These are phyloP conservation scores for Gopherus evgoodei DNA, from an alignment of 2,113 vertebrate genomes.

Conservation along the genomic window DNA sequence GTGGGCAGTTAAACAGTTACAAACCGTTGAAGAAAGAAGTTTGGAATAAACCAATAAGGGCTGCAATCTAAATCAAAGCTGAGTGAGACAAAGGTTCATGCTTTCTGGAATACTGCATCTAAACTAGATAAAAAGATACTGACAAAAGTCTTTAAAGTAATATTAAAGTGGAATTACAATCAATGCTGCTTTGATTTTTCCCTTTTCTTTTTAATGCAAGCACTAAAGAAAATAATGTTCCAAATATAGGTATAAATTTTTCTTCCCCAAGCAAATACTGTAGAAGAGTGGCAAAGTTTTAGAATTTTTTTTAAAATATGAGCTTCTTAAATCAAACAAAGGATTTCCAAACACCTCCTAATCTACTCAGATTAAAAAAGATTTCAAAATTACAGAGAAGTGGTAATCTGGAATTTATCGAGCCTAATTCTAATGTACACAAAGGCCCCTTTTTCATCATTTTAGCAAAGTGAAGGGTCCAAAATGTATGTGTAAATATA, in stretches of 20 bases:
- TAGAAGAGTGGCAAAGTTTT: neutral
- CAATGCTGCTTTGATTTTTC: neutral
- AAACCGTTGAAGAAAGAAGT: neutral
- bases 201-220: neutral
- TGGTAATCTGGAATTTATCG: neutral
- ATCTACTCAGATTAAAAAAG: neutral
- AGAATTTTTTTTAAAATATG: neutral
- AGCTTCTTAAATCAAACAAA: neutral
- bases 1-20: neutral
- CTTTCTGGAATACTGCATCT: neutral
- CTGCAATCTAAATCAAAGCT: neutral
- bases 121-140: neutral
- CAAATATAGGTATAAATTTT: neutral
- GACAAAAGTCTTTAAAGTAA: neutral
- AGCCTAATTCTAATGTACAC: neutral
- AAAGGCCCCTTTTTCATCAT: neutral
- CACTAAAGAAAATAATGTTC: neutral
- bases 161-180: neutral
- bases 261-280: neutral
- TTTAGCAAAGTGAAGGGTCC: neutral
- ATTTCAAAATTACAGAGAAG: neutral
- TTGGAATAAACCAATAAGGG: neutral
- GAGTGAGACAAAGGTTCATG: neutral
- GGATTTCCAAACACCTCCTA: neutral
- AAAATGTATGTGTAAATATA: neutral